A percentile compares a stretch with the other conserved stretches of the same genome.
Evolutionary conservation across 2,888 invertebrate species (phyloP).

Genomic region (Heliconius ethilla): DNA sequence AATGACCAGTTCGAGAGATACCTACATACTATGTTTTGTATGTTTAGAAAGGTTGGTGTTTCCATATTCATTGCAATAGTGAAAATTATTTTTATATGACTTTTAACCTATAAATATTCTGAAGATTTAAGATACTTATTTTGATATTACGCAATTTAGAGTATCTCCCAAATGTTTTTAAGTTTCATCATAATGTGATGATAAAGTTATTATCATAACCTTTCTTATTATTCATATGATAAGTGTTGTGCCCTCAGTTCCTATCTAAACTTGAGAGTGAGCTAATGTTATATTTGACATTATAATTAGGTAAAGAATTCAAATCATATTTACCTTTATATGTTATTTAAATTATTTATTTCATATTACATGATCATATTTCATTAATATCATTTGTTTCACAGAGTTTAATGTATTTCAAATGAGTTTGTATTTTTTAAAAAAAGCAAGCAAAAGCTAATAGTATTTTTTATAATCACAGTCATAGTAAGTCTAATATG

Average conservation of each 20-base stretch:
- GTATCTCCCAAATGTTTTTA: constrained; percentile 6
- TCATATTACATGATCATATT: background rate
- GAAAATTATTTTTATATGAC: constrained; percentile 34
- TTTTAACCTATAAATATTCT: constrained; percentile 31
- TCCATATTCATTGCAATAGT: constrained; percentile 42
- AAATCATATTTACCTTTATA: background rate
- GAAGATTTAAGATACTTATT: background rate
- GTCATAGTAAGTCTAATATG: background rate
- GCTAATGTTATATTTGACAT: background rate
- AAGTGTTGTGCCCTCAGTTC: constrained; percentile 28
- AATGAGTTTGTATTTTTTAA: background rate
- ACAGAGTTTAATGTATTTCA: background rate
- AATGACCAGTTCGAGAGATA: constrained; percentile 51
- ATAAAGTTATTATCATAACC: constrained; percentile 60
- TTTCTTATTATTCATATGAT: constrained; percentile 44
- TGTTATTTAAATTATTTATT: background rate
- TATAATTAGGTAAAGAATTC: constrained; percentile 10
- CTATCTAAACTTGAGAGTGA: constrained; percentile 14
- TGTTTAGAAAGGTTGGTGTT: constrained; percentile 70
- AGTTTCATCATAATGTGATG: constrained; percentile 47
- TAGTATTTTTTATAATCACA: background rate
- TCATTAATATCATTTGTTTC: no score
- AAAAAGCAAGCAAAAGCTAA: no score
- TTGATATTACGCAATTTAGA: constrained; percentile 24
- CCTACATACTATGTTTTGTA: constrained; percentile 67